Evolutionary conservation across 1,140 invertebrate genomes (phyloP), one percentile per base, ranked within the genome.

Genomic region (Harpegnathos saltator): DNA sequence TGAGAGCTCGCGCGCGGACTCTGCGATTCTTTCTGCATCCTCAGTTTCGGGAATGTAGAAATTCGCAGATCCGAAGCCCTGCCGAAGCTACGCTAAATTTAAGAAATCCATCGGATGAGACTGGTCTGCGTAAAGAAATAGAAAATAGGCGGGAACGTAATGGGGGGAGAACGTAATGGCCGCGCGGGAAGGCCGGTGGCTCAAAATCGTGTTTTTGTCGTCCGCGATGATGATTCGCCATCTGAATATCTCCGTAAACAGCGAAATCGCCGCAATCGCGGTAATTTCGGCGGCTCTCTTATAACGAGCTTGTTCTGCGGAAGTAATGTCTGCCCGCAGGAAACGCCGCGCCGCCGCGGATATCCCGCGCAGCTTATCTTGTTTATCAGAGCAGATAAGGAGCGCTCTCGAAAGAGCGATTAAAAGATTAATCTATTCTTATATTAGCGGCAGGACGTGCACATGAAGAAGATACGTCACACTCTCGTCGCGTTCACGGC

Each of bases 351-450:
- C 44, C 65, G 50, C n/a, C 7, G 52, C 56, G 52, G 3, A 58
- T 19, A 80, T 58, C 33, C 24, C 69, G 7, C 33, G 75, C 65
- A 15, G 29, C 65, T 59, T 80, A 80, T 80, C 75, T 44, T 48
- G 54, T 80, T 80, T 80, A 80, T 80, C 75, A 22, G 52, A 48
- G 19, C 14, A 44, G 33, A 58, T 44, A 71, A 48, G 24, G 29
- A 71, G 65, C 48, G 33, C 17, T 48, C 33, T 80, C 38, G 14
- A 71, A 71, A 59, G 14, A n/a, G 11, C 17, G 65, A 59, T 80
- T 44, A 69, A 69, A 58, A 80, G 75, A 80, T 80, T 80, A 78
- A 77, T 58, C 73, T 44, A 44, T 80, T 26, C 29, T n/a, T 50
- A 68, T n/a, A 29, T 71, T 14, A 14, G 7, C 9, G 26, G 4